Conservation (phyloP, 2,888 invertebrate species). For the Cantharis flavilabris region DNA sequence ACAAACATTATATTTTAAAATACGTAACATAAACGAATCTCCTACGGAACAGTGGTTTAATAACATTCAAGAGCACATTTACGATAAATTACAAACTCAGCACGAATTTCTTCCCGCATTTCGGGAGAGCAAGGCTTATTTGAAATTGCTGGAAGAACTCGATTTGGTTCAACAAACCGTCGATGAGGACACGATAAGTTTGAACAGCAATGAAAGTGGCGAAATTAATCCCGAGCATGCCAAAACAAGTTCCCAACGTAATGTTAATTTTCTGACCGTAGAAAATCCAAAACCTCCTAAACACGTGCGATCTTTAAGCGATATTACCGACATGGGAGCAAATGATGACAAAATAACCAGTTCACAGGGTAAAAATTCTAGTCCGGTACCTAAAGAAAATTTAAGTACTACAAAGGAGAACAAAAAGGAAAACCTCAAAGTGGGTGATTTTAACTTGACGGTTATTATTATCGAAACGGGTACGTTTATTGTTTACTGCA, state of each 20-base stretch:
- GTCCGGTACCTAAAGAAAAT: constrained; percentile 4
- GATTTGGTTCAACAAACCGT: constrained; percentile 66
- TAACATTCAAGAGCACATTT: constrained; percentile 74
- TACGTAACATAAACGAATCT: constrained; percentile 62
- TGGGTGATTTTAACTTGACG: constrained; percentile 52
- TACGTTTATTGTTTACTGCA: constrained; percentile 36
- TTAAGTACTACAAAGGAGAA: constrained; percentile 21
- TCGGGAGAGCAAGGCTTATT: constrained; percentile 67
- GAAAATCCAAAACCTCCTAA: constrained; percentile 45
- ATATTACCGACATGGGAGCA: constrained; percentile 46
- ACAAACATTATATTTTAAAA: constrained; percentile 63
- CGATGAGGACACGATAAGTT: constrained; percentile 63
- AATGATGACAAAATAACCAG: constrained; percentile 27
- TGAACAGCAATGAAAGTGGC: constrained; percentile 61
- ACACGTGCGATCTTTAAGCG: constrained; percentile 53
- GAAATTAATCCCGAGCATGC: constrained; percentile 47
- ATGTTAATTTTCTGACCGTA: constrained; percentile 22
- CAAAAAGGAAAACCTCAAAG: constrained; percentile 41
- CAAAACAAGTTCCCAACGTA: neutral
- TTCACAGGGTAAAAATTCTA: constrained; percentile 2
- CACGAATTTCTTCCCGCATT: constrained; percentile 68
- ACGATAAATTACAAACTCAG: constrained; percentile 65
- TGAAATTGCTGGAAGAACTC: constrained; percentile 73
- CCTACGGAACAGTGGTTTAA: constrained; percentile 82
- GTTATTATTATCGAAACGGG: constrained; percentile 72